A percentile compares a stretch with the other conserved stretches of the same genome.
phyloP scores from a whole-genome alignment of 35 echinoderm and acorn worm species.

The Lytechinus variegatus region DNA sequence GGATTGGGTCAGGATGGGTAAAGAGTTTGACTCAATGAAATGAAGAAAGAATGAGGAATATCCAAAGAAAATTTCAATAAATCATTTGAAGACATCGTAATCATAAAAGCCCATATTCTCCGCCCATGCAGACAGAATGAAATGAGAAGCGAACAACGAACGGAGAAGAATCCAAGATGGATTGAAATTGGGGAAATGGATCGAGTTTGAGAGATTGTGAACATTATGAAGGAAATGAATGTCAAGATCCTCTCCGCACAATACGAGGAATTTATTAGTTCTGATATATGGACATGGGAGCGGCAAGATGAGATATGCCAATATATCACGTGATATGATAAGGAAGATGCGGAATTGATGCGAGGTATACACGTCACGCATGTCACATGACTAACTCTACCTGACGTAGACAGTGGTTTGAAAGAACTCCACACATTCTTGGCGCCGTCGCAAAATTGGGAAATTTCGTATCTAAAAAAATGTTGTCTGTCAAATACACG shows the following conservation, averaged over 20 bases:
- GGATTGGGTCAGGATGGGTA: no score
- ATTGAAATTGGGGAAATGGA: not conserved
- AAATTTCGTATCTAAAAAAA: not conserved
- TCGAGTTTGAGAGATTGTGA: not conserved
- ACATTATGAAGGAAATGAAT: not conserved
- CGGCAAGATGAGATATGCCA: not conserved
- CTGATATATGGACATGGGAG: not conserved
- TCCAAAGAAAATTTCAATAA: no score
- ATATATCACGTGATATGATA: slow-evolving; percentile 13
- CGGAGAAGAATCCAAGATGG: no score
- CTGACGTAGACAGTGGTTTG: not conserved
- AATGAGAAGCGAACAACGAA: no score
- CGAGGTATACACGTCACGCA: not conserved
- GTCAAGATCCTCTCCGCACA: not conserved
- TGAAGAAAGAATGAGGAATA: no score
- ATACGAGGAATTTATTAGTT: not conserved
- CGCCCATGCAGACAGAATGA: no score
- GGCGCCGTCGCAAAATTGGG: not conserved
- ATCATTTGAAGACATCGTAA: no score
- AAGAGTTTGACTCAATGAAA: no score
- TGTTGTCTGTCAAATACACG: not conserved
- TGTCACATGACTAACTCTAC: slow-evolving; percentile 10
- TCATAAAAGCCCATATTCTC: no score
- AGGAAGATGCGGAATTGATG: not conserved
- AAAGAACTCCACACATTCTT: not conserved